A percentile compares a stretch with the other conserved stretches of the same genome.
phyloP scores from a whole-genome alignment of 2,888 invertebrate genomes.

The Hirtodrosophila cameraria region DNA sequence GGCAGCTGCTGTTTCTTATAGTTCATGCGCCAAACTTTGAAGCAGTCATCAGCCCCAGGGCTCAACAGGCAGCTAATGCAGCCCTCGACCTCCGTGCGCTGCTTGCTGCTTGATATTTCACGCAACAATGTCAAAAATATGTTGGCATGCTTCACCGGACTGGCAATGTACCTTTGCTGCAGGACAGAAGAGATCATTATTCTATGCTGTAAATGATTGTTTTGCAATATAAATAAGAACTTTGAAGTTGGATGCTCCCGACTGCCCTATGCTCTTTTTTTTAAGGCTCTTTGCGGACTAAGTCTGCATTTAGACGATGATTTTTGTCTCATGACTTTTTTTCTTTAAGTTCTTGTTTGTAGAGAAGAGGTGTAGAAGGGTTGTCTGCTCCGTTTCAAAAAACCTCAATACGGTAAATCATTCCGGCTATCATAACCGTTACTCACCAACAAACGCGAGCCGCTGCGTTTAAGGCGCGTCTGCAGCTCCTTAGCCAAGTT shows the following conservation, averaged over 20 bases:
- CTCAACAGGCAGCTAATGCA: slow-evolving; percentile 78
- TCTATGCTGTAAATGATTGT: too few species aligned
- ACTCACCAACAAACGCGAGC: slow-evolving; percentile 76
- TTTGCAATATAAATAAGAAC: too few species aligned
- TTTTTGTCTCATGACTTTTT: too few species aligned
- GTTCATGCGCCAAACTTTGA: slow-evolving; percentile 83
- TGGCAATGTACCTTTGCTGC: slow-evolving; percentile 79
- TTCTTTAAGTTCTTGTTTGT: too few species aligned
- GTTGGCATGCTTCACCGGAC: slow-evolving; percentile 75
- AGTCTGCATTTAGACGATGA: too few species aligned
- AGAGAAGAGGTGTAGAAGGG: too few species aligned
- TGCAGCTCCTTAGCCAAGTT: slow-evolving; percentile 78
- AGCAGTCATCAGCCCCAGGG: slow-evolving; percentile 76
- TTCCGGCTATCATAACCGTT: slow-evolving; percentile 5
- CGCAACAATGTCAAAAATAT: slow-evolving; percentile 80
- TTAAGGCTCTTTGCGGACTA: too few species aligned
- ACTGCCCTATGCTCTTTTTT: too few species aligned
- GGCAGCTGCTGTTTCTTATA: slow-evolving; percentile 81
- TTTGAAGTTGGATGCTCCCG: too few species aligned
- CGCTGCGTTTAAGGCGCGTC: slow-evolving; percentile 72
- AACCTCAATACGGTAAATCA: too few species aligned
- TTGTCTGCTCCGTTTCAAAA: too few species aligned
- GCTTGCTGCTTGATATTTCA: slow-evolving; percentile 61
- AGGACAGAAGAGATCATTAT: too few species aligned
- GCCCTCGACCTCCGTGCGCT: slow-evolving; percentile 74